A percentile compares a stretch with the other conserved stretches of the same genome.
These are phyloP conservation scores for Pseudorectes ferrugineus DNA, from an alignment of 2,113 vertebrate genomes.

Conservation along the genomic window DNA sequence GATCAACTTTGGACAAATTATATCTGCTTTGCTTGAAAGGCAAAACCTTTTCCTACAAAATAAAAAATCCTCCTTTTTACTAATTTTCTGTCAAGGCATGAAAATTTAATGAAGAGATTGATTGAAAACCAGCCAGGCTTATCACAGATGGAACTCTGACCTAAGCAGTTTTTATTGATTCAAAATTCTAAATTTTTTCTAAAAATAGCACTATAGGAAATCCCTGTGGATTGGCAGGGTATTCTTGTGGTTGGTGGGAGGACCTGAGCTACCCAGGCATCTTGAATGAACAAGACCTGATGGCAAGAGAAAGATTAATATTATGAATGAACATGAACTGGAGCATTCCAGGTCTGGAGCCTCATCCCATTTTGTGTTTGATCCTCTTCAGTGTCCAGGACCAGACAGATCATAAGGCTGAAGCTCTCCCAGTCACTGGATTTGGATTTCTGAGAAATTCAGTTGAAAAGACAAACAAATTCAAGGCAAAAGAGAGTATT, in stretches of 20 bases:
- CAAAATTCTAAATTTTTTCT: background rate
- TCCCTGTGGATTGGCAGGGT: background rate
- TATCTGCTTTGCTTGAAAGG: background rate
- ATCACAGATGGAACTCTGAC: background rate
- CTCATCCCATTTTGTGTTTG: background rate
- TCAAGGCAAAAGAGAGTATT: background rate
- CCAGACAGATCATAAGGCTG: background rate
- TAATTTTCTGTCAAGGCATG: background rate
- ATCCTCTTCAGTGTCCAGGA: background rate
- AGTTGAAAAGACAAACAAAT: background rate
- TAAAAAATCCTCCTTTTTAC: background rate
- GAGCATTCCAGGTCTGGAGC: background rate
- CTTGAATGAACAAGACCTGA: background rate
- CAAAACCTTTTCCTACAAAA: background rate
- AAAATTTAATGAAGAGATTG: background rate
- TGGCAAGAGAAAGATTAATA: background rate
- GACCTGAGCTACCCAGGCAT: background rate
- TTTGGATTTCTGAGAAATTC: background rate
- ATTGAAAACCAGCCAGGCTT: background rate
- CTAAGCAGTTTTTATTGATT: background rate
- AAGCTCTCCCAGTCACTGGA: background rate
- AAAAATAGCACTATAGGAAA: background rate
- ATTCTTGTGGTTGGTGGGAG: background rate
- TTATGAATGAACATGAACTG: background rate
- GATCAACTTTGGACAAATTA: background rate